Percentiles rank a stretch among this genome's conserved stretches.
Evolutionary conservation across 2,888 invertebrate species (phyloP).

Genomic region (Andrena flavipes): DNA sequence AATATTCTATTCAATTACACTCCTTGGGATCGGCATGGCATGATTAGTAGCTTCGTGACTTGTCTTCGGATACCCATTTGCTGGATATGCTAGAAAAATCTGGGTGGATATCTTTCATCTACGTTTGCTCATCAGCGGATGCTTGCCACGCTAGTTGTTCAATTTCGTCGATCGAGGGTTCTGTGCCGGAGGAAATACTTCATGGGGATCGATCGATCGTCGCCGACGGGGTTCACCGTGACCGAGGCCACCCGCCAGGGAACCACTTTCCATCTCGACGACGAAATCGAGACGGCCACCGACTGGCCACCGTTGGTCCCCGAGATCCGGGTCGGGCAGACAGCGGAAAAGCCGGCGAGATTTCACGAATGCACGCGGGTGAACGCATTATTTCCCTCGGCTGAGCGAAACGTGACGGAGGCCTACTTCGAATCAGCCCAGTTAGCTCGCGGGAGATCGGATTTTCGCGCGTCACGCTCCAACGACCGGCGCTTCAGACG

Average conservation of each 20-base stretch:
- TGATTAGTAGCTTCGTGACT: background rate
- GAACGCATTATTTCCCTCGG: constrained; percentile 47
- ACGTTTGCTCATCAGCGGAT: no score
- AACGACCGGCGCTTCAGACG: constrained; percentile 68
- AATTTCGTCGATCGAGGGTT: no score
- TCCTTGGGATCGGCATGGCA: background rate
- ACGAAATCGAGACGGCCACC: constrained; percentile 58
- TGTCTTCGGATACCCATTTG: background rate
- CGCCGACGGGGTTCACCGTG: constrained; percentile 3
- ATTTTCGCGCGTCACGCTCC: constrained; percentile 77
- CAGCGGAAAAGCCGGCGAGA: constrained; percentile 1
- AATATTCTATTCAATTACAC: background rate
- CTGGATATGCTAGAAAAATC: no score
- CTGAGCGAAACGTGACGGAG: constrained; percentile 64
- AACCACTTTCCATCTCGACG: constrained; percentile 75
- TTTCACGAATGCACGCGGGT: constrained; percentile 11
- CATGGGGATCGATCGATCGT: background rate
- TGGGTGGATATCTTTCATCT: no score
- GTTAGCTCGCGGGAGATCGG: constrained; percentile 68
- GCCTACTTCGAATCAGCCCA: constrained; percentile 76
- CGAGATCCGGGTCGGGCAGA: constrained; percentile 17
- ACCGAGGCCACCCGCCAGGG: constrained; percentile 45
- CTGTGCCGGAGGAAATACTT: background rate
- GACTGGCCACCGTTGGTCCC: background rate
- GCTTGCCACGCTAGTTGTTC: no score